Evolutionary conservation across 2,113 vertebrate species (phyloP).

Genomic region (Pteruthius melanotis): DNA sequence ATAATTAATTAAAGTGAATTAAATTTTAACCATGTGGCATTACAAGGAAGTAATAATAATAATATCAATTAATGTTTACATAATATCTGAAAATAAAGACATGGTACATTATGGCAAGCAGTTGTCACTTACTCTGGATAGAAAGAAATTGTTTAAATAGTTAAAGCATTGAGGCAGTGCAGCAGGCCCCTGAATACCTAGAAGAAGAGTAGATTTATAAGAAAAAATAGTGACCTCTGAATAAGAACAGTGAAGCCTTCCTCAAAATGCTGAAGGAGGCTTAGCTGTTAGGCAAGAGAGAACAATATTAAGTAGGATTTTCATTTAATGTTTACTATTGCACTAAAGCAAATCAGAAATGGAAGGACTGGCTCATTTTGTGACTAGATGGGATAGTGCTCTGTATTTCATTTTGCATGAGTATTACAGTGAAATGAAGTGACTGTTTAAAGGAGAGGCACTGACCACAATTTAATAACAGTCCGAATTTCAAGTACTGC

Average conservation of each 20-base stretch:
- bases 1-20: background rate
- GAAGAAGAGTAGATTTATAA: background rate
- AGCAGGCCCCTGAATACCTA: background rate
- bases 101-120: background rate
- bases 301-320: slow-evolving; percentile 2
- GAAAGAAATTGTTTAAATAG: background rate
- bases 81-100: background rate
- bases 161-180: background rate
- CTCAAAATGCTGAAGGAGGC: background rate
- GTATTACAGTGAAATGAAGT: slow-evolving; percentile 31
- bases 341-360: background rate
- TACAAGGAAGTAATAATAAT: background rate
- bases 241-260: background rate
- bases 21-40: background rate
- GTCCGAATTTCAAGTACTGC: slow-evolving; percentile 37
- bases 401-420: slow-evolving; percentile 28
- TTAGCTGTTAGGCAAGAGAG: background rate
- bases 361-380: background rate
- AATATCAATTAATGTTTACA: background rate
- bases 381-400: background rate
- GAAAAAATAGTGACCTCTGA: background rate
- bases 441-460: slow-evolving; percentile 28
- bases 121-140: background rate
- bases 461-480: slow-evolving; percentile 63
- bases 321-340: background rate